Evolutionary conservation across 2,113 vertebrate species (phyloP), one percentile per base, ranked within the genome.

Genomic region (Nothocercus julius): DNA sequence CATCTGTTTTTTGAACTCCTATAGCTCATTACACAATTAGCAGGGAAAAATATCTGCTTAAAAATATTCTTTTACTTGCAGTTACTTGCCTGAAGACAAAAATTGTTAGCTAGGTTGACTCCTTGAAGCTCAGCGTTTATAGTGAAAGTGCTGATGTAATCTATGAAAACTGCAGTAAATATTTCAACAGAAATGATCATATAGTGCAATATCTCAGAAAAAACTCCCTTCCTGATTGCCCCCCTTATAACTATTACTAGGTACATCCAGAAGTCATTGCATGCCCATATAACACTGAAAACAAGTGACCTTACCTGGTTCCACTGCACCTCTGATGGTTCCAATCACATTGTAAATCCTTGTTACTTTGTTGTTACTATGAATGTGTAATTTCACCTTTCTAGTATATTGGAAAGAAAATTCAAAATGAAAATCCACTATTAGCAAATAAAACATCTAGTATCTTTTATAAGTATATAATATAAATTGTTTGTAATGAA

Each of bases 311-410:
- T 92, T 97, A 99, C 99, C 99, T 98, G 99, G 98, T 94, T 99
- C 99, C 78, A 98, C 89, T 11, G 97, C 94, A 78, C 99, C 99
- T 97, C 94, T 98, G 85, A 99, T 98, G 84, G 95, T 98, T 34
- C 99, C 99, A 54, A 99, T 98, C 69, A 99, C 99, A 11, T 99
- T 99, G 96, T 99, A 99, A 97, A 99, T 99, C 94, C 98, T 98
- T 56, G 98, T 98, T 87, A 99, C 95, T 97, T 98, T 95, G 47
- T 97, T 99, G 93, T 97, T 96, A 45, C 92, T 99, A 78, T 99
- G 92, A 96, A 99, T 96, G 72, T 98, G 98, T 98, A 99, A 99
- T 87, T 98, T 98, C 70, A 99, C 98, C 88, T 96, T 99, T 73
- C 99, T 99, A 95, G 62, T 25, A 49, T 70, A 83, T 91, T 16